phyloP scores from a whole-genome alignment of 2,888 invertebrate species.

The Netelia inedita region DNA sequence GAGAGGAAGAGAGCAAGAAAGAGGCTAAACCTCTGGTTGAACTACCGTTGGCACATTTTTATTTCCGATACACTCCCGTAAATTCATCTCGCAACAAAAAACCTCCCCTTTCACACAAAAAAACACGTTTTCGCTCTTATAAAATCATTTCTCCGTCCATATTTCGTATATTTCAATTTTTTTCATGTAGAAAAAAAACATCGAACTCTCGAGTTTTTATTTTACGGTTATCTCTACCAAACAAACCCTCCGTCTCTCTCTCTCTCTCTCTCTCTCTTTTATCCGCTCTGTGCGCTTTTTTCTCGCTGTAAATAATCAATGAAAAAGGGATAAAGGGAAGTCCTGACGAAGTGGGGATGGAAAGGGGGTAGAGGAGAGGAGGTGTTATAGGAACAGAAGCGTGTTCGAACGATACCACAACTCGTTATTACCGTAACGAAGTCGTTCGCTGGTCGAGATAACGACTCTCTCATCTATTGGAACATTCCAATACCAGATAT shows the following conservation, averaged over 20 bases:
- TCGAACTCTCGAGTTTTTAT: conserved; percentile 19
- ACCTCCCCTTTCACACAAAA: too few species aligned
- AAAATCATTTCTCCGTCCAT: neutral
- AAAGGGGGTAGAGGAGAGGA: neutral
- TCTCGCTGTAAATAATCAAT: conserved; percentile 33
- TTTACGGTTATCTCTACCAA: conserved; percentile 18
- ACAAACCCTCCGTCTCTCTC: conserved; percentile 8
- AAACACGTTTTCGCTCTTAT: conserved; percentile 1
- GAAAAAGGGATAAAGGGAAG: conserved; percentile 25
- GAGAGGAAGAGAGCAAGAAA: too few species aligned
- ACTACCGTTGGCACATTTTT: neutral
- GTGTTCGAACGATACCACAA: conserved; percentile 59
- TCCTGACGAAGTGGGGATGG: neutral
- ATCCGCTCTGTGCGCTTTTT: neutral
- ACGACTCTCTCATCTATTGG: conserved; percentile 63
- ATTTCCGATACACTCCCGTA: neutral
- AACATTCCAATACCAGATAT: conserved; percentile 51
- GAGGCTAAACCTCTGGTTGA: neutral
- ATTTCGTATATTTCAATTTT: conserved; percentile 15
- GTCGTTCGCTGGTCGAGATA: conserved; percentile 65
- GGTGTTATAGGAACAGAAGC: conserved; percentile 9
- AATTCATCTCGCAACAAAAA: too few species aligned
- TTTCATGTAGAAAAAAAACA: neutral
- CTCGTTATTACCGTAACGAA: conserved; percentile 65
- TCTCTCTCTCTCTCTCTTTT: conserved; percentile 31